A percentile compares a stretch with the other conserved stretches of the same genome.
Evolutionary conservation across 2,113 vertebrate genomes (phyloP).

Genomic region (Microtus pennsylvanicus): DNA sequence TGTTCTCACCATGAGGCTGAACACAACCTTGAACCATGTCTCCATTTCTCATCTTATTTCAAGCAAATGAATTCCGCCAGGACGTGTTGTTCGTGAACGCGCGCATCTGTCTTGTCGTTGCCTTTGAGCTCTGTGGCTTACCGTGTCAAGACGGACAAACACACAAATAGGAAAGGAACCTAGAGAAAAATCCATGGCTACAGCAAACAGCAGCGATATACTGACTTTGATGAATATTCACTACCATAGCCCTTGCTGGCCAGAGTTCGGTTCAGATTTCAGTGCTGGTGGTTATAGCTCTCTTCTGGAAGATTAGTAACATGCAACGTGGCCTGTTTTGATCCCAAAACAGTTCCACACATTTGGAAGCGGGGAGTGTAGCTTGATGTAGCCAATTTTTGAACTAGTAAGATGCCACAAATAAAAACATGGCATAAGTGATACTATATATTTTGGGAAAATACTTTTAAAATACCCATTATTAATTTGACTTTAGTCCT

Average conservation of each 20-base stretch:
- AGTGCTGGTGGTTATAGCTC: neutral
- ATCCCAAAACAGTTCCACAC: neutral
- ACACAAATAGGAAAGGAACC: slow-evolving; percentile 70
- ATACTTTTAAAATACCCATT: neutral
- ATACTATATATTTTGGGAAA: neutral
- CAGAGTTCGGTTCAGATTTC: neutral
- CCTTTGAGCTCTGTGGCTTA: slow-evolving; percentile 46
- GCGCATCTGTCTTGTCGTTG: slow-evolving; percentile 60
- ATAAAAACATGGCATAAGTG: neutral
- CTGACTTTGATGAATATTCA: slow-evolving; percentile 35
- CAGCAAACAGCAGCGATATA: slow-evolving; percentile 64
- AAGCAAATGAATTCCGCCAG: slow-evolving; percentile 64
- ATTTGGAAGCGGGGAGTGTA: neutral
- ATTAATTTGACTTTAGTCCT: neutral
- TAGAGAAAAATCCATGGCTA: slow-evolving; percentile 59
- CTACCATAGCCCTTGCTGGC: neutral
- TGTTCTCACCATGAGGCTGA: slow-evolving; percentile 74
- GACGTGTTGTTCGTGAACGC: slow-evolving; percentile 15
- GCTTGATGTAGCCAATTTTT: neutral
- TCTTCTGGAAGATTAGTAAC: neutral
- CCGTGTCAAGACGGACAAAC: slow-evolving; percentile 45
- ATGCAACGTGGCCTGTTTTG: neutral
- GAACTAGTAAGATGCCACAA: neutral
- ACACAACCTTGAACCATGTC: slow-evolving; percentile 82
- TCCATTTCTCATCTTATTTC: slow-evolving; percentile 70